Percentiles rank a stretch among this genome's conserved stretches.
phyloP scores from a whole-genome alignment of 1,140 invertebrate genomes.

The Berghia stephanieae region DNA sequence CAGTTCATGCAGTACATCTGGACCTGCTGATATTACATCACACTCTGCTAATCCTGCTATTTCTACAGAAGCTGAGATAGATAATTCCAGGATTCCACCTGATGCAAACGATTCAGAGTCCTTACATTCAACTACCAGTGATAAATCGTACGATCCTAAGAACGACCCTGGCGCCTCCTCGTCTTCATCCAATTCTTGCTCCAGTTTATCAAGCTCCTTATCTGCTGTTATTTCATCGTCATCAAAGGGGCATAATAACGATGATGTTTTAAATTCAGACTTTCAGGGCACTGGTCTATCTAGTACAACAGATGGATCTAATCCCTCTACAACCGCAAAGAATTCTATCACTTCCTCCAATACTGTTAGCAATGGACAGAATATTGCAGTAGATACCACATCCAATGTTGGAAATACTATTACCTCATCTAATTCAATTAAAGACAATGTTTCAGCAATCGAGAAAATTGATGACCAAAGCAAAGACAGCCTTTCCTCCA shows the following conservation, averaged over 20 bases:
- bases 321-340: no score
- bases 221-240: background rate
- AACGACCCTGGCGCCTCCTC: background rate
- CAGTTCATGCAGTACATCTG: slow-evolving; percentile 5
- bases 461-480: background rate
- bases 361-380: no score
- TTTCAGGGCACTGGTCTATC: background rate
- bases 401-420: no score
- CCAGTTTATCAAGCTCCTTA: slow-evolving; percentile 1
- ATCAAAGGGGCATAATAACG: background rate
- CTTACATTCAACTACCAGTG: slow-evolving; percentile 16
- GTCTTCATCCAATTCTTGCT: background rate
- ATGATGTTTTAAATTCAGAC: background rate
- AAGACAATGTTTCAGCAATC: slow-evolving; percentile 1
- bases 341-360: no score
- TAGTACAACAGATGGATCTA: no score
- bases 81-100: background rate
- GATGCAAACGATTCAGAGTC: slow-evolving; percentile 1
- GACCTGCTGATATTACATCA: background rate
- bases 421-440: slow-evolving; percentile 17
- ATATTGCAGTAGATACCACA: no score
- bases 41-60: background rate
- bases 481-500: background rate
- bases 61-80: background rate
- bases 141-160: slow-evolving; percentile 11